Base-by-base conservation (phyloP, 2,888 invertebrate species). In the Eupithecia vulgata region DNA sequence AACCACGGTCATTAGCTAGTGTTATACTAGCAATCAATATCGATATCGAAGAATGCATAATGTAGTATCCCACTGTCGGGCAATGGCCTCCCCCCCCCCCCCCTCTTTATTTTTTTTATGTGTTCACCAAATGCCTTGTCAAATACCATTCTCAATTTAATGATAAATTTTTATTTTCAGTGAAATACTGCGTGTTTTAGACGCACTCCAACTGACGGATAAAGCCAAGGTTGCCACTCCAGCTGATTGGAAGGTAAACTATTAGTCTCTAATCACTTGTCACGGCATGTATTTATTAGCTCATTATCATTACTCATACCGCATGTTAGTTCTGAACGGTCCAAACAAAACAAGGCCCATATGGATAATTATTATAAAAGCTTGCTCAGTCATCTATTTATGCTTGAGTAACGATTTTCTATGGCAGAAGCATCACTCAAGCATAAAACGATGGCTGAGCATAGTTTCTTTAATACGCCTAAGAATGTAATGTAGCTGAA, bases 111-210 rank as follows among this genome's bases (percentile, higher is more conserved):
- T 21, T 21, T 52, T 52, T 52, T 3, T 52, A 21, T 12, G 12
- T 25, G 0, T 21, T 5, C 1, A 25, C 25, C 25, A 57, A 52
- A 57, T 21, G 13, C 13, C 57, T 25, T 2, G 12, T 25, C 5
- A 57, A 57, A 57, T 52, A 57, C 5, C 5, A 57, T 17, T n/a
- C n/a, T 52, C 57, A 5, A 57, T 52, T 52, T 52, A 4, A 21
- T 57, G 5, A 25, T 57, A 12, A 52, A 25, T 25, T 13, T 25
- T 57, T 21, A 5, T 82, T 95, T 96, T 80, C 89, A 99, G 99
- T 95, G 99, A 99, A 95, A 97, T 99, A 80, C 91, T 99, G 70
- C 96, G 99, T 75, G 98, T 97, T 12, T 92, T 99, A 67, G 99
- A 99, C 89, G 98, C 99, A 0, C 94, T 99, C 74, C 98, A 98